Evolutionary conservation across 2,888 invertebrate species (phyloP), one percentile per base, ranked within the genome.

Genomic region (Tenthredo scrophulariae): DNA sequence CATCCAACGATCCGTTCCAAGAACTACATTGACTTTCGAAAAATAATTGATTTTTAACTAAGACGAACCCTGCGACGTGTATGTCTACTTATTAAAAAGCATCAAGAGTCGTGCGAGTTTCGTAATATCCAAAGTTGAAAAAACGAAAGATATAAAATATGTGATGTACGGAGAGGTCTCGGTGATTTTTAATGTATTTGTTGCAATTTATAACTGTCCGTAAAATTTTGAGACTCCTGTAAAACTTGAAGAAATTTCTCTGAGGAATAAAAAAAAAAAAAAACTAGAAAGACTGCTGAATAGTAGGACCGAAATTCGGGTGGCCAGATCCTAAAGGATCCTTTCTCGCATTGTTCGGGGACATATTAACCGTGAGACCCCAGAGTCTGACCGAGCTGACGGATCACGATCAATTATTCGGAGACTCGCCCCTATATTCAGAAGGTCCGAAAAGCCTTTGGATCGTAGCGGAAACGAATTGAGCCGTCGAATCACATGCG

Each of bases 371-470:
- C 22, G 26, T 22, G 62, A 26, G 37, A 18, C 70, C 40, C 37
- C 6, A 10, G 18, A 72, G 70, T 72, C 70, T n/a, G 70, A 1
- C 54, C 54, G n/a, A n/a, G 7, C 54, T 54, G 54, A 54, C 54
- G n/a, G n/a, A n/a, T 72, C n/a, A 33, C 37, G 43, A 74, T 74
- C 40, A 74, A 74, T 74, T 74, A 74, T 74, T 74, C 74, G 43
- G 1, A 74, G 22, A 43, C 40, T 26, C n/a, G 40, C 43, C 43
- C 74, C 40, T 43, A 22, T 43, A 22, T 40, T 43, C 26, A n/a
- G 43, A 46, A 74, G 22, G 9, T 37, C 72, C 33, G 9, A 10
- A 72, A 72, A 72, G 72, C n/a, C 40, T 37, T 72, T n/a, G 7
- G 26, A 62, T 62, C 72, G 72, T 13, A 33, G 18, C 72, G 72